A percentile compares a stretch with the other conserved stretches of the same genome.
These are phyloP conservation scores for Drosophila phalerata DNA, from an alignment of 2,888 invertebrate genomes.

Conservation along the genomic window DNA sequence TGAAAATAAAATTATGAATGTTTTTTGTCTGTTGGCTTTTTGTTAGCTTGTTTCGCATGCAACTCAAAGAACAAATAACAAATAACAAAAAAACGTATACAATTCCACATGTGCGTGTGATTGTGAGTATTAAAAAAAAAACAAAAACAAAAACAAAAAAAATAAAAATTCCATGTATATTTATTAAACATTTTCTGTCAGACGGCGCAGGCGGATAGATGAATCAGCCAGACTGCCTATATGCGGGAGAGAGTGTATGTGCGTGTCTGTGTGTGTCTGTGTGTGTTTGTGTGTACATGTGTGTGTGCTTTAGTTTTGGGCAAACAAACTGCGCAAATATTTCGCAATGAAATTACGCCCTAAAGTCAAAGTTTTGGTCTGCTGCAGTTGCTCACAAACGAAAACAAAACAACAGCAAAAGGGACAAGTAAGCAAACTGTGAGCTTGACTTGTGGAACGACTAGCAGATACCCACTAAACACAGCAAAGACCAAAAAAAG, in stretches of 20 bases:
- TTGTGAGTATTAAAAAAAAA: constrained; percentile 1
- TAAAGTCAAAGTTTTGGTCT: constrained; percentile 73
- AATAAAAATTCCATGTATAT: constrained; percentile 46
- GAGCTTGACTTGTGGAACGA: not conserved
- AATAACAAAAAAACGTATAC: constrained; percentile 3
- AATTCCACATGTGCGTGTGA: not conserved
- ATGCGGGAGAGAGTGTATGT: constrained; percentile 15
- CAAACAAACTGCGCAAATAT: constrained; percentile 68
- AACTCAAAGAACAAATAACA: constrained; percentile 39
- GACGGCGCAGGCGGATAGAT: constrained; percentile 19
- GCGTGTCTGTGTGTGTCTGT: constrained; percentile 24
- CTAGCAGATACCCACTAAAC: not conserved
- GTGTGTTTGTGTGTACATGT: constrained; percentile 23
- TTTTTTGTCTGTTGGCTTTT: constrained; percentile 44
- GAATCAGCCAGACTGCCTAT: constrained; percentile 21
- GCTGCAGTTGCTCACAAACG: constrained; percentile 35
- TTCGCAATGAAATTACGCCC: constrained; percentile 77
- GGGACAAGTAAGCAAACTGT: constrained; percentile 5
- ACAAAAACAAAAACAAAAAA: too few relatives aligned
- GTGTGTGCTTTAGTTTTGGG: constrained; percentile 48
- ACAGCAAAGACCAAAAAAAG: not conserved
- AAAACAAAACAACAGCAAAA: constrained; percentile 33
- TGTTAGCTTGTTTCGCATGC: constrained; percentile 25
- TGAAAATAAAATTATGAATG: constrained; percentile 64
- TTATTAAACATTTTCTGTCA: constrained; percentile 71